phyloP scores from a whole-genome alignment of 2,113 vertebrate genomes.

The Porphyrio hochstetteri region DNA sequence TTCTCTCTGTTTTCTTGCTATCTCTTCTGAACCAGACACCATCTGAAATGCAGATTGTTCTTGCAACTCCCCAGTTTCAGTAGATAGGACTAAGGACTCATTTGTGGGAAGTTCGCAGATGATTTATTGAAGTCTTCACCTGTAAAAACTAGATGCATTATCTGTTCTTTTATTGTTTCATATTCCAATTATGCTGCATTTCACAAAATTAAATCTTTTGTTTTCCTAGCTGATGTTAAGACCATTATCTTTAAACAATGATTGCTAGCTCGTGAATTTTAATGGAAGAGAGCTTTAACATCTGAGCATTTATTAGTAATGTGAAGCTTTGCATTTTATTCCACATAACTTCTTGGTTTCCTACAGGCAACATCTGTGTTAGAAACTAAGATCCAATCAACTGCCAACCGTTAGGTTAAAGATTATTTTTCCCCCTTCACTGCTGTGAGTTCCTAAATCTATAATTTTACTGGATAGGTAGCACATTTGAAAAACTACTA shows the following conservation, averaged over 20 bases:
- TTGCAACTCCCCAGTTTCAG: background rate
- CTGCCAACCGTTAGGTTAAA: background rate
- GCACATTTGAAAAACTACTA: background rate
- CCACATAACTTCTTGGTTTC: background rate
- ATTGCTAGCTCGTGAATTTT: constrained; percentile 50
- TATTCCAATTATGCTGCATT: constrained; percentile 15
- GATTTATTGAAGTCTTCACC: constrained; percentile 51
- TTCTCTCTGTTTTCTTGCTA: background rate
- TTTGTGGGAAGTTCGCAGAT: constrained; percentile 24
- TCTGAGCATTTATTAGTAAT: constrained; percentile 1
- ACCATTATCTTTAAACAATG: constrained; percentile 57
- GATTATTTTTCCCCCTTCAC: background rate
- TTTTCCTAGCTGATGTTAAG: constrained; percentile 40
- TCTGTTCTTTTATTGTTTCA: constrained; percentile 25
- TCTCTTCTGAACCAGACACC: background rate
- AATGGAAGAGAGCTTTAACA: constrained; percentile 22
- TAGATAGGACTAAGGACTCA: background rate
- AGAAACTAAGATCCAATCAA: background rate
- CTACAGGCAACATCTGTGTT: background rate
- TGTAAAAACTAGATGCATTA: constrained; percentile 24
- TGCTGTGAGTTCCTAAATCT: background rate
- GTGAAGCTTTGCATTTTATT: constrained; percentile 6
- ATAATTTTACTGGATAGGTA: background rate
- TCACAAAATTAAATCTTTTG: constrained; percentile 66
- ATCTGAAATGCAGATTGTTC: background rate